Percentiles rank a stretch among this genome's conserved stretches.
Evolutionary conservation across 1,140 invertebrate species (phyloP).

Genomic region (Drosophila pseudoananassae): DNA sequence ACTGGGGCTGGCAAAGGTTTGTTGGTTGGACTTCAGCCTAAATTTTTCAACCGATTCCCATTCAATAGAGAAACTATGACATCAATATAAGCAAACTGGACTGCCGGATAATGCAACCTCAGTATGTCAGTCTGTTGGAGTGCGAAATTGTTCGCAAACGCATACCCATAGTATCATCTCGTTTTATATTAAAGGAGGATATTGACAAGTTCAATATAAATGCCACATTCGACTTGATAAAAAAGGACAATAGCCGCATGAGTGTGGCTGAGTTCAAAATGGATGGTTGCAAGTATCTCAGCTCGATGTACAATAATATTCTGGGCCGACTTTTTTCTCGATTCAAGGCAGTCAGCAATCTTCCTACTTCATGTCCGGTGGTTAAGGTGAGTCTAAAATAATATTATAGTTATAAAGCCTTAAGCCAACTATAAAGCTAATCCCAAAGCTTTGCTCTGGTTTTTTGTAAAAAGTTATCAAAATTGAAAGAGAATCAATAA

Average conservation of each 20-base stretch:
- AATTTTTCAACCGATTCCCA: not conserved
- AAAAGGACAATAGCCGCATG: slow-evolving; percentile 42
- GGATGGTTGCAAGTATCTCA: slow-evolving; percentile 58
- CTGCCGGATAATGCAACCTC: slow-evolving; percentile 1
- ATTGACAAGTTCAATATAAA: slow-evolving; percentile 14
- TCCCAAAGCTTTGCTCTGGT: not conserved
- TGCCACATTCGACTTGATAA: slow-evolving; percentile 25
- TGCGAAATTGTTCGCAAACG: slow-evolving; percentile 21
- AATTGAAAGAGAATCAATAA: slow-evolving; percentile 19
- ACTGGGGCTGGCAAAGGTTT: slow-evolving; percentile 25
- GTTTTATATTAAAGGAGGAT: slow-evolving; percentile 21
- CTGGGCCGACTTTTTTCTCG: slow-evolving; percentile 27
- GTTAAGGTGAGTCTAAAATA: slow-evolving; percentile 20
- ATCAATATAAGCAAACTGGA: slow-evolving; percentile 16
- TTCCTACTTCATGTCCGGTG: slow-evolving; percentile 39
- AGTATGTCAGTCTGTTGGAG: not conserved
- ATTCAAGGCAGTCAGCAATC: slow-evolving; percentile 25
- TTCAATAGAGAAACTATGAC: slow-evolving; percentile 33
- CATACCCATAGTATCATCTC: not conserved
- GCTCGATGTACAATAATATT: slow-evolving; percentile 21
- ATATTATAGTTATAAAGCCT: no score
- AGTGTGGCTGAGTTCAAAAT: slow-evolving; percentile 30
- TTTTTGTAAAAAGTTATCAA: not conserved
- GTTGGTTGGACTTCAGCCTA: not conserved
- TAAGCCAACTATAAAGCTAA: not conserved